Evolutionary conservation across 2,888 invertebrate genomes (phyloP).

Genomic region (Drosophila mulleri): DNA sequence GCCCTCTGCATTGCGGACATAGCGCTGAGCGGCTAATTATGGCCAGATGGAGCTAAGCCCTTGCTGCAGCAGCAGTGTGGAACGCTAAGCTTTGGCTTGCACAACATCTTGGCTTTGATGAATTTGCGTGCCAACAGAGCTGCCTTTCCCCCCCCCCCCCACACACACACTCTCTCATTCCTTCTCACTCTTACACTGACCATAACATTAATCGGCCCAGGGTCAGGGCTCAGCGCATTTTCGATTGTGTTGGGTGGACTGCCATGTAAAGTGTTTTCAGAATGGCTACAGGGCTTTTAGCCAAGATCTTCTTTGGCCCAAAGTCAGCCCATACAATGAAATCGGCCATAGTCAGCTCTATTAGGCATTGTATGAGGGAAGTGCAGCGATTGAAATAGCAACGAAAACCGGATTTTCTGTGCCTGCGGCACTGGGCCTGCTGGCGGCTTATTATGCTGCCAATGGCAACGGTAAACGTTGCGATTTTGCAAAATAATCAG

Average conservation of each 20-base stretch:
- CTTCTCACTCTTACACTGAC: conserved; percentile 87
- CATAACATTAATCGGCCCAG: conserved; percentile 92
- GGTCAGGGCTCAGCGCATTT: not conserved
- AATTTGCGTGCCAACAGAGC: conserved; percentile 95
- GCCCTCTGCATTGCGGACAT: not conserved
- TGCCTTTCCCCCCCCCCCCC: conserved; percentile 81
- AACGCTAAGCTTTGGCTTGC: conserved; percentile 95
- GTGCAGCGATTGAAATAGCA: conserved; percentile 49
- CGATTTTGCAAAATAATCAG: conserved; percentile 80
- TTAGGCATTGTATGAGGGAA: conserved; percentile 4
- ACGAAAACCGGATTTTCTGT: conserved; percentile 24
- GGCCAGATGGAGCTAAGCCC: conserved; percentile 24
- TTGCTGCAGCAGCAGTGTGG: conserved; percentile 11
- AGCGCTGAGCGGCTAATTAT: conserved; percentile 54
- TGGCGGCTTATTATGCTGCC: conserved; percentile 63
- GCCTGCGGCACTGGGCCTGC: conserved; percentile 7
- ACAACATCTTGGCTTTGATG: conserved; percentile 95
- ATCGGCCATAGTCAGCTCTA: not conserved
- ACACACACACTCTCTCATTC: too few species aligned
- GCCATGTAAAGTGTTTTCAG: not conserved
- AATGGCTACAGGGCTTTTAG: not conserved
- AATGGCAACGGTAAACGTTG: conserved; percentile 56
- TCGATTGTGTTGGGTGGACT: not conserved
- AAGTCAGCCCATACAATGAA: not conserved
- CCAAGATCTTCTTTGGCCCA: not conserved